Evolutionary conservation across 1,140 invertebrate genomes (phyloP).

Genomic region (Pseudachorutes palmiensis): DNA sequence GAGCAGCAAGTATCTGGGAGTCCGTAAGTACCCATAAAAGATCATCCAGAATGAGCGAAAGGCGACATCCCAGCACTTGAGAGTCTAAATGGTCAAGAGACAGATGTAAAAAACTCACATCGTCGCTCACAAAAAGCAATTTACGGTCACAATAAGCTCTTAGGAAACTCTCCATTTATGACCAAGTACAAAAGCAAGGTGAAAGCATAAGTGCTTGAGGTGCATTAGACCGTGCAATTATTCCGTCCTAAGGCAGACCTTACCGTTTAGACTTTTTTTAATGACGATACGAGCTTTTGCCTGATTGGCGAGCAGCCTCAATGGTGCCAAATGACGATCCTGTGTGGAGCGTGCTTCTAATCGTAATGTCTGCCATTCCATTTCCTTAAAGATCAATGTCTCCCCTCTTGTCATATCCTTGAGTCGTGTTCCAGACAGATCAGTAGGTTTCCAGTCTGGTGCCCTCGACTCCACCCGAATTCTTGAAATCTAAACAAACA

Average conservation of each 20-base stretch:
- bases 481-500: constrained; percentile 65
- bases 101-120: background rate
- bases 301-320: constrained; percentile 88
- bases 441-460: constrained; percentile 73
- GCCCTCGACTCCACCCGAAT: constrained; percentile 87
- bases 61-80: constrained; percentile 78
- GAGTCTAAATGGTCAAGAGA: constrained; percentile 60
- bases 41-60: constrained; percentile 90
- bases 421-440: constrained; percentile 77
- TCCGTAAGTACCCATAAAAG: constrained; percentile 96
- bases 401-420: constrained; percentile 81
- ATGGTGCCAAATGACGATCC: constrained; percentile 71
- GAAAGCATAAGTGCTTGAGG: no score
- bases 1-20: constrained; percentile 87
- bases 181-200: no score
- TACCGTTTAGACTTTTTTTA: constrained; percentile 85
- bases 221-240: no score
- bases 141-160: no score
- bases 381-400: constrained; percentile 92
- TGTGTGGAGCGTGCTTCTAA: constrained; percentile 80
- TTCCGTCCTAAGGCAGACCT: constrained; percentile 29
- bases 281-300: constrained; percentile 91
- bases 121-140: no score
- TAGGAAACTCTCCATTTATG: no score
- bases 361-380: constrained; percentile 91